A percentile compares a stretch with the other conserved stretches of the same genome.
phyloP scores from a whole-genome alignment of 1,140 invertebrate species.

The Pogonomyrmex californicus region DNA sequence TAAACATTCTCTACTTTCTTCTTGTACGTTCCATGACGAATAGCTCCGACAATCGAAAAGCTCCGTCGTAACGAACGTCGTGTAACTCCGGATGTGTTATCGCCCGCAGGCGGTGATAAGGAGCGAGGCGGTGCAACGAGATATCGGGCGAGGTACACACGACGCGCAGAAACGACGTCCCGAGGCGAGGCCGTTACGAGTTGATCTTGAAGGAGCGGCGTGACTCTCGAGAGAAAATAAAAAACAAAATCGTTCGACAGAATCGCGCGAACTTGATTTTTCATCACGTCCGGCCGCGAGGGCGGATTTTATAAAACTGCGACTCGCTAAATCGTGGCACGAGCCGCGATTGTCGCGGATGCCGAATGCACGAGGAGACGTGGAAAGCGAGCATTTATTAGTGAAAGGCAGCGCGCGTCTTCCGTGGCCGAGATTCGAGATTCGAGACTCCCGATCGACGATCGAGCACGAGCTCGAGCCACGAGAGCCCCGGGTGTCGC shows the following conservation, averaged over 20 bases:
- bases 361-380: constrained; percentile 78
- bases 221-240: constrained; percentile 7
- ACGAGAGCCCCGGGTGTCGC: constrained; percentile 49
- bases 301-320: constrained; percentile 37
- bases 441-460: constrained; percentile 69
- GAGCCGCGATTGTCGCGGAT: constrained; percentile 68
- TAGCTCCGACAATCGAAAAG: background rate
- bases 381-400: constrained; percentile 78
- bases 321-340: constrained; percentile 73
- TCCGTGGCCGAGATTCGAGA: constrained; percentile 81
- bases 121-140: constrained; percentile 57
- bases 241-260: background rate
- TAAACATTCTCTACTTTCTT: background rate
- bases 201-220: background rate
- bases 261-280: background rate
- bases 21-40: background rate
- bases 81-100: constrained; percentile 75
- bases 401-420: constrained; percentile 79
- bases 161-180: constrained; percentile 16
- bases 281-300: background rate
- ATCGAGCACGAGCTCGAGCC: constrained; percentile 70
- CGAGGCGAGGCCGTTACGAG: too few species aligned
- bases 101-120: constrained; percentile 66
- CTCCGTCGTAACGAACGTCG: constrained; percentile 58
- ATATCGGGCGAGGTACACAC: constrained; percentile 53